A percentile compares a stretch with the other conserved stretches of the same genome.
Evolutionary conservation across 2,888 invertebrate genomes (phyloP).

Genomic region (Micropterix aruncella): DNA sequence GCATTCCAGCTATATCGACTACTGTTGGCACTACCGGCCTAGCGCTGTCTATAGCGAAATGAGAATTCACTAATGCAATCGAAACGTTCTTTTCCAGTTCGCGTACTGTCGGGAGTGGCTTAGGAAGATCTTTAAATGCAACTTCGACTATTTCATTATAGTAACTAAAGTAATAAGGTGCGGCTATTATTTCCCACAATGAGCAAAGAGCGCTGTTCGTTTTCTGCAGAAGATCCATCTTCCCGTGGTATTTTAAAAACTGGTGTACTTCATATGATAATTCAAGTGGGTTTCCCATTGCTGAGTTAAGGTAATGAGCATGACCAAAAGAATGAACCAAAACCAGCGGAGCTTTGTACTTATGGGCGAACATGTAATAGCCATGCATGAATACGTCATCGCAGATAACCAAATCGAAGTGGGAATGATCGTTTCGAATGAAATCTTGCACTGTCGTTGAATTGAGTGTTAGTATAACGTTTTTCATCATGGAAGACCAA

Average conservation of each 20-base stretch:
- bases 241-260: slow-evolving; percentile 20
- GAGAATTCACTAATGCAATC: slow-evolving; percentile 31
- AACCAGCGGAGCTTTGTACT: slow-evolving; percentile 15
- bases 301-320: slow-evolving; percentile 12
- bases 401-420: slow-evolving; percentile 16
- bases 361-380: slow-evolving; percentile 16
- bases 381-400: slow-evolving; percentile 17
- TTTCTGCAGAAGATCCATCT: slow-evolving; percentile 31
- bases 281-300: slow-evolving; percentile 13
- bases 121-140: slow-evolving; percentile 16
- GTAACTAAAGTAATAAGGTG: slow-evolving; percentile 20
- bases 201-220: slow-evolving; percentile 22
- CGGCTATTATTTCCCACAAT: slow-evolving; percentile 19
- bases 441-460: slow-evolving; percentile 11
- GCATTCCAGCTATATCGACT: slow-evolving; percentile 39
- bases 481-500: too few relatives aligned
- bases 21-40: slow-evolving; percentile 27
- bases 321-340: slow-evolving; percentile 12
- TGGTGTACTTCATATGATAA: slow-evolving; percentile 31
- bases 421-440: slow-evolving; percentile 12
- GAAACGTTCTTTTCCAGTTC: slow-evolving; percentile 29
- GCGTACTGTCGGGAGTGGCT: slow-evolving; percentile 21
- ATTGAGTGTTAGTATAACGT: too few relatives aligned
- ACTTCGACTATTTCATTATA: slow-evolving; percentile 21
- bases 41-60: slow-evolving; percentile 27